Percentiles rank a stretch among this genome's conserved stretches.
phyloP scores from a whole-genome alignment of 2,888 invertebrate species.

The Dolomedes plantarius region DNA sequence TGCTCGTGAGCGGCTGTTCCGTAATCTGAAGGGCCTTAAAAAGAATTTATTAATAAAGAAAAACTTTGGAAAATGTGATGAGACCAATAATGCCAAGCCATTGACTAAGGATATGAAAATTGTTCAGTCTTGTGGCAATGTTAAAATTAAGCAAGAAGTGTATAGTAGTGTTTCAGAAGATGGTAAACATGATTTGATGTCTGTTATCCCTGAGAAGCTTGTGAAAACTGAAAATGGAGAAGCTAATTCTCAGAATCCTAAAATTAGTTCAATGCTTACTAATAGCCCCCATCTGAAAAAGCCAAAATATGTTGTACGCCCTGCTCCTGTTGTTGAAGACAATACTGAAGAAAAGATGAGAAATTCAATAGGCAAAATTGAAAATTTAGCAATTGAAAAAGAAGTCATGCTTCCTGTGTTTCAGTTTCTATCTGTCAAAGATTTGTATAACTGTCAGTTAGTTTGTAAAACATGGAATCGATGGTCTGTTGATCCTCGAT shows the following conservation, averaged over 20 bases:
- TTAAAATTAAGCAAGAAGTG: constrained; percentile 61
- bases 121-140: constrained; percentile 26
- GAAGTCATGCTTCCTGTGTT: constrained; percentile 78
- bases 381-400: constrained; percentile 74
- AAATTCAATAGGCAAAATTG: constrained; percentile 60
- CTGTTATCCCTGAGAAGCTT: constrained; percentile 31
- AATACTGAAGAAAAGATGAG: constrained; percentile 64
- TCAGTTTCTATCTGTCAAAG: constrained; percentile 76
- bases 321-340: constrained; percentile 72
- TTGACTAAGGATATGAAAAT: constrained; percentile 40
- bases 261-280: constrained; percentile 56
- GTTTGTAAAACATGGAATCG: constrained; percentile 94
- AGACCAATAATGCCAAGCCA: constrained; percentile 30
- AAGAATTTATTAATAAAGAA: constrained; percentile 68
- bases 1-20: constrained; percentile 72
- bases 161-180: constrained; percentile 52
- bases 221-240: constrained; percentile 44
- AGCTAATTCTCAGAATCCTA: constrained; percentile 47
- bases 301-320: constrained; percentile 74
- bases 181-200: constrained; percentile 29
- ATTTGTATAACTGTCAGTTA: constrained; percentile 81
- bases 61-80: constrained; percentile 54
- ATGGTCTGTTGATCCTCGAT: constrained; percentile 86
- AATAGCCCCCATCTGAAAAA: constrained; percentile 73
- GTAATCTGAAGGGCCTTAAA: constrained; percentile 73